Evolutionary conservation across 2,113 vertebrate species (phyloP), one percentile per base, ranked within the genome.

Genomic region (Forbesichthys agassizii): DNA sequence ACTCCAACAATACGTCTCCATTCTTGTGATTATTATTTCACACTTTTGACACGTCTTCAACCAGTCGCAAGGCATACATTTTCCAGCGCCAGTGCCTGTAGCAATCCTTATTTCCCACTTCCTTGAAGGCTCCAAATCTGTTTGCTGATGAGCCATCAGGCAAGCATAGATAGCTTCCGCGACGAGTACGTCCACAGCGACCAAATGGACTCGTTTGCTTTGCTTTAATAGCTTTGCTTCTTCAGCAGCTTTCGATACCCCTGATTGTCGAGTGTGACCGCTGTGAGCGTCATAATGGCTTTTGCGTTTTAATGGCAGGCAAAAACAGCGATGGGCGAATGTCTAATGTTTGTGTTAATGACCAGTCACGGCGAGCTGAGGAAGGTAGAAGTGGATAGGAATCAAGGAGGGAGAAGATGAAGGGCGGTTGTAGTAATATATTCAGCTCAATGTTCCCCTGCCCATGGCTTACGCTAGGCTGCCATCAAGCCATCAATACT

Each of bases 261-360:
- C 75, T 75, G 72, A 86, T 80, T 79, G 79, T 87, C 72, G 71
- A 87, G 76, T 84, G 84, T 55, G 75, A 72, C 74, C 74, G 78
- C 79, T 82, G 78, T 71, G 75, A 76, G 66, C 81, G 73, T 84
- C 86, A 83, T 89, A 81, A 85, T 47, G 46, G 83, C 73, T 55
- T 61, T 62, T 82, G 74, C 64, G 66, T 80, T 86, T 90, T 86
- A 85, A 85, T 81, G 74, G 78, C 71, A 70, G 79, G 66, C 57
- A 61, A 73, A 76, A 84, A 59, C 67, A 73, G 79, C 76, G 78
- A 84, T 84, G 71, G 80, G 85, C 78, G 67, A 68, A 75, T 42
- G 18, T 78, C 79, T 89, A 88, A 89, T 90, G 88, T 89, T 77
- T 76, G 80, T 52, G 74, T 86, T 91, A 89, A 92, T 88, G 88